A percentile compares a stretch with the other conserved stretches of the same genome.
These are phyloP conservation scores for Eulemur rufifrons DNA, from an alignment of 2,113 vertebrate species.

Conservation along the genomic window DNA sequence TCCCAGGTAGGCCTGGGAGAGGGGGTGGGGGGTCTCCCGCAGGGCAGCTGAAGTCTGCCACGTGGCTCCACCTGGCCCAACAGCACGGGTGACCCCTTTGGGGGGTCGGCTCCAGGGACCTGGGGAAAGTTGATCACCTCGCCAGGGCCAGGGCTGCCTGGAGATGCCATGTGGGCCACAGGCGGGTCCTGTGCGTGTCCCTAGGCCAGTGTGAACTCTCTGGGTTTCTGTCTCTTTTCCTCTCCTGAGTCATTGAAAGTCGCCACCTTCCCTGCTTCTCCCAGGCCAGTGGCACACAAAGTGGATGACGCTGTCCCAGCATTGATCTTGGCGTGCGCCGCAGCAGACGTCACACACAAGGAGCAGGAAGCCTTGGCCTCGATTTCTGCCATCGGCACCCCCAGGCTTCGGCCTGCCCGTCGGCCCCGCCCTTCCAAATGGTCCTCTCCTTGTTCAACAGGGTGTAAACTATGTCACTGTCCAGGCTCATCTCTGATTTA, in stretches of 20 bases:
- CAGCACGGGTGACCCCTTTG: rapidly evolving
- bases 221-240: rapidly evolving
- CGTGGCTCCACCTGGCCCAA: not conserved
- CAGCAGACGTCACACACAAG: rapidly evolving
- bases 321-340: not conserved
- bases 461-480: not conserved
- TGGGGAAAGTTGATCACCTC: not conserved
- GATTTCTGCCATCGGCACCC: rapidly evolving
- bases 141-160: no score
- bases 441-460: rapidly evolving
- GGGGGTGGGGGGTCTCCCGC: rapidly evolving
- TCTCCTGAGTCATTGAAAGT: rapidly evolving
- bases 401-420: rapidly evolving
- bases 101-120: rapidly evolving
- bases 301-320: not conserved
- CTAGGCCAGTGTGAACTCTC: rapidly evolving
- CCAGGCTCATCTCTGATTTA: rapidly evolving
- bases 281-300: rapidly evolving
- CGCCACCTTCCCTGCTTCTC: not conserved
- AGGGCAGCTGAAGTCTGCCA: rapidly evolving
- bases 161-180: not conserved
- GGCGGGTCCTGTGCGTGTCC: rapidly evolving
- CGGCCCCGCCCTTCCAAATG: rapidly evolving
- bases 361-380: rapidly evolving
- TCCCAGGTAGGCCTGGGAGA: not conserved